phyloP scores from a whole-genome alignment of 2,113 vertebrate species.

The Istiophorus platypterus region DNA sequence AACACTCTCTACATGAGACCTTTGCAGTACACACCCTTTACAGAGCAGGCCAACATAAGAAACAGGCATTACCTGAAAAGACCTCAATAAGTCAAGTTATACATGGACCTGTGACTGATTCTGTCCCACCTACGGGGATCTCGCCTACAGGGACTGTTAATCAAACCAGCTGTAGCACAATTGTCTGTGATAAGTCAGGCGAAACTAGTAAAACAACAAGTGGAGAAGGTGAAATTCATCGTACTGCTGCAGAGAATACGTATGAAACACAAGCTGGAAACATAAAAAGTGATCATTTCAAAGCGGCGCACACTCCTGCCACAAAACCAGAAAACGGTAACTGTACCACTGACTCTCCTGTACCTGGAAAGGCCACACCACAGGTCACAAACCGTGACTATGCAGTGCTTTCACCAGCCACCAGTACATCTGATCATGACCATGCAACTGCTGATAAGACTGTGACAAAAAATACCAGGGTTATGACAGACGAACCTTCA shows the following conservation, averaged over 20 bases:
- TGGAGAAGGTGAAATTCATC: constrained; percentile 41
- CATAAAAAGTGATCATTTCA: constrained; percentile 21
- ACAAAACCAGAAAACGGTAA: constrained; percentile 16
- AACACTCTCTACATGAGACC: background rate
- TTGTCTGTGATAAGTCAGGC: constrained; percentile 20
- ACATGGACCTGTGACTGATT: constrained; percentile 31
- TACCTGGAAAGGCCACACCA: constrained; percentile 28
- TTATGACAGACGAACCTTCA: constrained; percentile 14
- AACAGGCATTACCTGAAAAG: constrained; percentile 10
- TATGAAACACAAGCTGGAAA: constrained; percentile 33
- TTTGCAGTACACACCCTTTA: background rate
- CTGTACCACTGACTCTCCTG: constrained; percentile 14
- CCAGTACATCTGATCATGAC: constrained; percentile 9
- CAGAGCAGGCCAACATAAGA: constrained; percentile 11
- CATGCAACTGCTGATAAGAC: constrained; percentile 1
- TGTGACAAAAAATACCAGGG: constrained; percentile 10
- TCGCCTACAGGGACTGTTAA: constrained; percentile 24
- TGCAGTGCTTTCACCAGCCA: constrained; percentile 18
- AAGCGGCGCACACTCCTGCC: background rate
- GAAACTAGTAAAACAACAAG: constrained; percentile 28
- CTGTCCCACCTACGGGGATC: constrained; percentile 16
- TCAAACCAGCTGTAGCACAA: constrained; percentile 34
- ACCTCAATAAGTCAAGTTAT: constrained; percentile 46
- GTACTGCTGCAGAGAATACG: constrained; percentile 16
- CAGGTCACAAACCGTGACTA: background rate